A percentile compares a stretch with the other conserved stretches of the same genome.
These are phyloP conservation scores for Pammene aurita DNA, from an alignment of 2,888 invertebrate genomes.

Conservation along the genomic window DNA sequence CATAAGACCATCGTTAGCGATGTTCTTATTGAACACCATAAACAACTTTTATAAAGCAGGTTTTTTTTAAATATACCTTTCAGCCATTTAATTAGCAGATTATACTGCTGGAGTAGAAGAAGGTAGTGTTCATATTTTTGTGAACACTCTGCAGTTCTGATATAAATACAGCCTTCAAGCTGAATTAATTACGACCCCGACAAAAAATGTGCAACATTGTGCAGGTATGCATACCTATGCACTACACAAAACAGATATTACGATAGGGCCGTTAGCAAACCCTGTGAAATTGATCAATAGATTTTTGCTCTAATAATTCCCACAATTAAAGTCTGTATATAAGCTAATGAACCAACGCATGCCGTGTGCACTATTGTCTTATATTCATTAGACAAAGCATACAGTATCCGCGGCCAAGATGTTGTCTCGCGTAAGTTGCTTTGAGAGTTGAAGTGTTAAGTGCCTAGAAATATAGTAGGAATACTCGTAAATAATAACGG, in stretches of 20 bases:
- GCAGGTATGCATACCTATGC: conserved; percentile 43
- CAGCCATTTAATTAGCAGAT: too few relatives aligned
- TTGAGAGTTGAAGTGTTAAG: conserved; percentile 20
- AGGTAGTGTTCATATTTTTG: too few relatives aligned
- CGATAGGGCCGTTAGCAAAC: conserved; percentile 71
- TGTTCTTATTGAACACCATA: too few relatives aligned
- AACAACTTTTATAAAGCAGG: too few relatives aligned
- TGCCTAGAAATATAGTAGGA: neutral
- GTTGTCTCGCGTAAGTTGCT: conserved; percentile 66
- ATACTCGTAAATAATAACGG: neutral
- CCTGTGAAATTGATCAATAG: conserved; percentile 77
- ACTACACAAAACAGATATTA: conserved; percentile 56
- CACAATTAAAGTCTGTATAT: conserved; percentile 79
- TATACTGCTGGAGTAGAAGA: too few relatives aligned
- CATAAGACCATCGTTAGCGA: too few relatives aligned
- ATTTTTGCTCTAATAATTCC: conserved; percentile 81
- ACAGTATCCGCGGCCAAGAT: conserved; percentile 52
- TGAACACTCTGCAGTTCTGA: too few relatives aligned
- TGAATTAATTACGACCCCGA: conserved; percentile 42
- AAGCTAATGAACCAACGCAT: conserved; percentile 66
- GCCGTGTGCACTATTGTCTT: conserved; percentile 62
- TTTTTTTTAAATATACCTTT: too few relatives aligned
- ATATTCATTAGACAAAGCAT: conserved; percentile 49
- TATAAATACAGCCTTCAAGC: too few relatives aligned
- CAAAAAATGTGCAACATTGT: conserved; percentile 40